Conservation (phyloP, 2,888 invertebrate genomes). For the Xanthorhoe spadicearia region DNA sequence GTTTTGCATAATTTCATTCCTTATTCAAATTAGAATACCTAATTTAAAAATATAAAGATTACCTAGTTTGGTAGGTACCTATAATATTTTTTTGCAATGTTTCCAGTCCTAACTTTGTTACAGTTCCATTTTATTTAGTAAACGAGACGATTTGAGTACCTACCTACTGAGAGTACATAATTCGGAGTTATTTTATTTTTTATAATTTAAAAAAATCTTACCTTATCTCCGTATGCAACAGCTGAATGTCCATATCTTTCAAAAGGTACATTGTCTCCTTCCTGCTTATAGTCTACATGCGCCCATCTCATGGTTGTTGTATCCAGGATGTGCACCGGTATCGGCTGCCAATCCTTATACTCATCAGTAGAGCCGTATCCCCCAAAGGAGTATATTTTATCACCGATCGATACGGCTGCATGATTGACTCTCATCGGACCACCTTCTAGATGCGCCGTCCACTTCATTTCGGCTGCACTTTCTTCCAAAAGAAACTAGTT, state of each 20-base stretch:
- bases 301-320: conserved; percentile 88
- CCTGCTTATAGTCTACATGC: conserved; percentile 79
- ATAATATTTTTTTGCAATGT: no score
- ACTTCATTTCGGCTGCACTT: conserved; percentile 86
- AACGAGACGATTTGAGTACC: no score
- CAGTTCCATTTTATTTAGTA: no score
- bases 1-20: background rate
- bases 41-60: no score
- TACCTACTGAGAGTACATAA: no score
- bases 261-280: conserved; percentile 84
- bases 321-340: conserved; percentile 94
- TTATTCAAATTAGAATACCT: background rate
- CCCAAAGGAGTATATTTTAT: conserved; percentile 94
- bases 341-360: conserved; percentile 89
- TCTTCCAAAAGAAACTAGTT: background rate
- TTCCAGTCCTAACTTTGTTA: no score
- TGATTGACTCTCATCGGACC: conserved; percentile 97
- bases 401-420: conserved; percentile 92
- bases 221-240: conserved; percentile 89
- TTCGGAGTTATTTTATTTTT: no score
- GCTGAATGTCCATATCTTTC: conserved; percentile 97
- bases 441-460: conserved; percentile 94
- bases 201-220: conserved; percentile 47
- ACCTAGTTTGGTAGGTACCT: no score
- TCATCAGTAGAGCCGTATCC: conserved; percentile 95